Base-by-base conservation (phyloP, 92 coral and sea anemone genomes). In the Metridium senile region DNA sequence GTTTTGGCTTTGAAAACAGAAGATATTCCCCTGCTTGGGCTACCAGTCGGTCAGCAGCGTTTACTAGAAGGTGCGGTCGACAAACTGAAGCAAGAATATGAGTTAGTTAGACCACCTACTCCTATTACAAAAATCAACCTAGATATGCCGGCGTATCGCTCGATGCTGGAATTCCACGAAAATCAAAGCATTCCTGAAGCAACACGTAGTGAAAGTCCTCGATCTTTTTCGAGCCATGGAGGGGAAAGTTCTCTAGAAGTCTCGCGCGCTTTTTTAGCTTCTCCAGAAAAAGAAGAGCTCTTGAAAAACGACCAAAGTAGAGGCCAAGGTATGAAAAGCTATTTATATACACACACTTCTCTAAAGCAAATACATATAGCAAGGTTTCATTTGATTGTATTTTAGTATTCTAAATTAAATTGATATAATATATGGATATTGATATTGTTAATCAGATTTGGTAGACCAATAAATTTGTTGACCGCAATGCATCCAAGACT, bases 21-120 rank as follows among this genome's bases (percentile, higher is more conserved):
- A 21, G 99, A 95, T 26, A 92, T 92, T 33, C 62, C 99, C 2
- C 77, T 65, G 23, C 67, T 95, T 21, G 88, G 90, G 46, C 74
- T 95, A 23, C 95, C 99, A 2, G 90, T 95, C 17, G 99, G 99
- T 17, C 99, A 95, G 69, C 97, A 87, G 62, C 87, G 99, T 58
- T 89, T 95, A 35, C 88, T 95, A 31, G 97, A 95, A 77, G 91
- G 89, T 30, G 99, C 99, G 76, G 99, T 89, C 69, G 90, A 82
- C 34, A 95, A 95, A 74, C 61, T 95, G 1, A 97, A 93, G 80
- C 93, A 90, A 26, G 97, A 95, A 43, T 95, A 89, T 66, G 93
- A 89, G 57, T 73, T 92, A 51, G 86, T 89, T 39, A 84, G 85
- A 69, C 97, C 99, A 31, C 91, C 86, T n/a, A 92, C 99, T 28